Base-by-base conservation (phyloP, 2,888 invertebrate species). In the Drosophila heteroneura region DNA sequence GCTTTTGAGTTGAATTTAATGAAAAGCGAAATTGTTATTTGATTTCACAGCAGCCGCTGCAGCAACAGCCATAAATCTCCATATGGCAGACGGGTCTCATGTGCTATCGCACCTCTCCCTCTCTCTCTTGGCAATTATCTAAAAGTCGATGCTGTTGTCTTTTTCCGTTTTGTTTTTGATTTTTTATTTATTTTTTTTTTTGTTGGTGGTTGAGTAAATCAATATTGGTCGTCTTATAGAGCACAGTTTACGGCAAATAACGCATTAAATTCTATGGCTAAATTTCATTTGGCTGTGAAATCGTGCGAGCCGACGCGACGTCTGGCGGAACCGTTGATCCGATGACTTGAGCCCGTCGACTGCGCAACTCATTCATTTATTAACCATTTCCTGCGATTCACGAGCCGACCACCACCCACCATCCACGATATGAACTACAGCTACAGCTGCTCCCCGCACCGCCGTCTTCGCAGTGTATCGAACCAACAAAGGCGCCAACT, bases 251-350 rank as follows among this genome's bases (percentile, higher is more conserved):
- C 77, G 81, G 77, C 77, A 73, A 86, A 89, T 83, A 85, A 83
- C 82, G 72, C 88, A 87, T 90, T 90, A 89, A 89, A 87, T 86
- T 87, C 79, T 77, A 89, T 89, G 83, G 87, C 89, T 85, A 89
- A 89, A 90, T 89, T 90, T 86, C 75, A 82, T 89, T 86, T 87
- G 85, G 85, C 77, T 85, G 81, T 84, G 70, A 71, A 75, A 74
- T 76, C 78, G 81, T 84, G 82, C 76, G 54, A 69, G 60, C 59
- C 68, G 70, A 54, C 58, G 59, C 68, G 68, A 30, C 74, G 77
- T 78, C 76, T 76, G 67, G 33, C 67, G 41, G 37, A 62, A 37
- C 39, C 41, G 44, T 65, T 49, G 76, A 73, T 72, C 64, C 70
- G 60, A 63, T 56, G 61, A 74, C 67, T 73, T 61, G 35, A 54